These are phyloP conservation scores for human (Homo sapiens) DNA, from an alignment of 2,113 vertebrate species.

Conservation along the genomic window GRCh38 chr22:28656501-28657000, in stretches of 20 bases:
- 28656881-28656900: too few species aligned
- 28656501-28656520: neutral
- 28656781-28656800: too few species aligned
- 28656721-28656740: neutral
- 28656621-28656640: neutral
- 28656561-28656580: neutral
- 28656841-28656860: too few species aligned
- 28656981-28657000: neutral
- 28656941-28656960: neutral
- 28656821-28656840: too few species aligned
- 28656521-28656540: neutral
- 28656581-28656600: neutral
- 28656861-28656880: too few species aligned
- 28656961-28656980: neutral
- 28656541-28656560: neutral
- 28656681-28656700: neutral
- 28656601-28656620: neutral
- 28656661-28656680: neutral
- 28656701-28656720: neutral
- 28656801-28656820: too few species aligned
- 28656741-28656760: too few species aligned
- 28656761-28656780: too few species aligned
- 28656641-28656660: neutral
- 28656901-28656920: too few species aligned
- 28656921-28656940: neutral